Evolutionary conservation across 2,888 invertebrate species (phyloP), one percentile per base, ranked within the genome.

Genomic region (Rhodophaea formosa): DNA sequence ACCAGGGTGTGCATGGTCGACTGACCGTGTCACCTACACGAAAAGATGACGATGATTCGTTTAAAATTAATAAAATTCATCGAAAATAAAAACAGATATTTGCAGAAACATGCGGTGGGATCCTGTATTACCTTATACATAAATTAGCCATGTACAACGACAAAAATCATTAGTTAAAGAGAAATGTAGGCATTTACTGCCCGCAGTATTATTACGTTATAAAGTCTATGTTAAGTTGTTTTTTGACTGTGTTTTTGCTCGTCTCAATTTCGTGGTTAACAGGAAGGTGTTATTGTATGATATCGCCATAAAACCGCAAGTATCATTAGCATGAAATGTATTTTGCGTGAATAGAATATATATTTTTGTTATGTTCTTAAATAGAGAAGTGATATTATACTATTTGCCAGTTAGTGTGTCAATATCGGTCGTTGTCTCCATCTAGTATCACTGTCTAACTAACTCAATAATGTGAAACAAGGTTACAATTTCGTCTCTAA

Each of bases 161-260:
- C 10, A 51, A 39, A 51, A 47, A 39, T 47, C 35, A 32, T 56
- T 56, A 42, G 56, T 56, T 47, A n/a, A 42, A 32, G 14, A 30
- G 8, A 56, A 29, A 43, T 49, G 30, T 56, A 43, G 42, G 49
- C 49, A 47, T 39, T 17, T 58, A 60, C 42, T 66, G 68, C 66
- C 66, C 70, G 64, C 69, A 77, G 76, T 77, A 77, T 77, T 77
- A 77, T 74, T 77, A 77, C 69, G 70, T 72, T 77, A 76, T 72
- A 66, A 69, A 65, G 61, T 58, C 53, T 67, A 65, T 70, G 65
- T 70, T 75, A 64, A 65, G 64, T 64, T 68, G 52, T 63, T 64
- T 56, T 56, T 39, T 49, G 39, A 7, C 17, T 43, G 56, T 56
- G 49, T 56, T 56, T 35, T 51, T 17, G 8, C 32, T 49, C 16